Evolutionary conservation across 2,113 vertebrate species (phyloP).

Genomic region (Neolamprologus variostigma): DNA sequence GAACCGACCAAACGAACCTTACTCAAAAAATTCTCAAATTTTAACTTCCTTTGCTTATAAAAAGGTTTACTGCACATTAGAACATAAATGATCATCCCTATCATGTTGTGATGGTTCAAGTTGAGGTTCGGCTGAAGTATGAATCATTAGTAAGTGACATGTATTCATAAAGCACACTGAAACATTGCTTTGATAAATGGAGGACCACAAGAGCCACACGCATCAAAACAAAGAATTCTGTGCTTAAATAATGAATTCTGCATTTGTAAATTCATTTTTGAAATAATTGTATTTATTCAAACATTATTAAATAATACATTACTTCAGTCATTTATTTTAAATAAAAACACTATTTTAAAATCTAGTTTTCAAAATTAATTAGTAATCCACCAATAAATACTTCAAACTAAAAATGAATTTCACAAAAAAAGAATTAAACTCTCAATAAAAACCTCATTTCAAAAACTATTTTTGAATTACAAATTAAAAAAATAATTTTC

Average conservation of each 20-base stretch:
- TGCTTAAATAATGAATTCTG: neutral
- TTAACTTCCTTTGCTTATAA: neutral
- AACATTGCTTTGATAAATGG: neutral
- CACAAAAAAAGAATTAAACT: neutral
- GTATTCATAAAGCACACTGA: neutral
- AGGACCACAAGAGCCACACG: neutral
- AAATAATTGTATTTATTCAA: neutral
- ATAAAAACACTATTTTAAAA: neutral
- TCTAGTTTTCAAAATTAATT: neutral
- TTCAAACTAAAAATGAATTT: neutral
- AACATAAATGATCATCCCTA: accelerated
- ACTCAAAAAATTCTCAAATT: neutral
- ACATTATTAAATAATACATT: neutral
- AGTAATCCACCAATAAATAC: neutral
- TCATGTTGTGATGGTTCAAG: neutral
- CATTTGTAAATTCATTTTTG: neutral
- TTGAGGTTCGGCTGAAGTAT: neutral
- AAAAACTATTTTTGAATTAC: neutral
- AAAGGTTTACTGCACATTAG: accelerated
- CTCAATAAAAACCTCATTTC: neutral
- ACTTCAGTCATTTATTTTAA: neutral
- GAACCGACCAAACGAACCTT: neutral
- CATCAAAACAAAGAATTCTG: neutral
- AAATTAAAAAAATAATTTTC: neutral
- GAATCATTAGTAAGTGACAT: neutral